Evolutionary conservation across 37 sponge, comb jelly and placozoan species (phyloP).

Genomic region (Axinella damicornis): DNA sequence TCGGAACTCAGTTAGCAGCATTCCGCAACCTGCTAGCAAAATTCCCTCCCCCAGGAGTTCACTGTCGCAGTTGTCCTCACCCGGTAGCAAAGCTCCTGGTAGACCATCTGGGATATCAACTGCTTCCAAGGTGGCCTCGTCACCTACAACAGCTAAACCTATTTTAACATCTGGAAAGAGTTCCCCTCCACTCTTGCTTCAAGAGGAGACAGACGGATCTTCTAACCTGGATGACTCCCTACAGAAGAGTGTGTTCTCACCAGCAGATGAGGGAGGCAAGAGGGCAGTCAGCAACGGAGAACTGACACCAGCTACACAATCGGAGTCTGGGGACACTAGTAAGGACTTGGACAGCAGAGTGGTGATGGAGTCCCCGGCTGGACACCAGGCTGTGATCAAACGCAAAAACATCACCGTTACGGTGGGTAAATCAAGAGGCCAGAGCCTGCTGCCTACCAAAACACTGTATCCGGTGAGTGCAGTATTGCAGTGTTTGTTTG

Average conservation of each 20-base stretch:
- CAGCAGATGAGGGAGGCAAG: background rate
- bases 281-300: too few species aligned
- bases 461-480: conserved; percentile 1
- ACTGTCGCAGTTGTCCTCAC: too few species aligned
- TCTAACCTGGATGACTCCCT: conserved; percentile 2
- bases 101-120: too few species aligned
- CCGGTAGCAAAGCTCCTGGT: too few species aligned
- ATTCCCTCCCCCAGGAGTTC: background rate
- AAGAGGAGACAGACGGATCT: conserved; percentile 16
- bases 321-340: too few species aligned
- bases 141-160: too few species aligned
- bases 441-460: conserved; percentile 23
- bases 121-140: too few species aligned
- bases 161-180: background rate
- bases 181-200: background rate
- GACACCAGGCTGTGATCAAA: background rate
- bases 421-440: background rate
- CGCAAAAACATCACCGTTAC: background rate
- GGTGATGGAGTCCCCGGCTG: background rate
- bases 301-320: too few species aligned
- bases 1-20: background rate
- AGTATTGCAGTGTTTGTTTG: background rate
- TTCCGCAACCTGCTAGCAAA: background rate
- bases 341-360: too few species aligned
- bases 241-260: background rate